These are phyloP conservation scores for Trachemys scripta DNA, from an alignment of 2,113 vertebrate species.

Conservation along the genomic window DNA sequence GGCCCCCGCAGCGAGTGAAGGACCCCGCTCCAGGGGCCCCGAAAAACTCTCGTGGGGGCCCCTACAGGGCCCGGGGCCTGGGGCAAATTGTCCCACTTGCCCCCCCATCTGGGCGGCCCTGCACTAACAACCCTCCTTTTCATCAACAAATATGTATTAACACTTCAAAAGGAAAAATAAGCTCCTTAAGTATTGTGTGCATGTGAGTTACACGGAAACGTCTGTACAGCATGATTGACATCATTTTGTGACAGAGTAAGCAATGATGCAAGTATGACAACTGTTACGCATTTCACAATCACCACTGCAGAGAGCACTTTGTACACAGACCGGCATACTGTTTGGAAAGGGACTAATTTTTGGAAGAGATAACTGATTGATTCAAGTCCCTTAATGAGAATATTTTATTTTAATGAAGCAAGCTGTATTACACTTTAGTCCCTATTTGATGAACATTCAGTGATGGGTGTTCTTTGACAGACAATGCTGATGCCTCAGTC, in stretches of 20 bases:
- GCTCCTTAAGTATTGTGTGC: neutral
- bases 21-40: too few species aligned
- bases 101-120: too few species aligned
- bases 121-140: neutral
- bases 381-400: conserved; percentile 20
- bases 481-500: conserved; percentile 5
- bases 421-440: conserved; percentile 4
- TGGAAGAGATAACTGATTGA: conserved; percentile 26
- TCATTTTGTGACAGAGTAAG: conserved; percentile 43
- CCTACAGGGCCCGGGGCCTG: too few species aligned
- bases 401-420: conserved; percentile 25
- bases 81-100: too few species aligned
- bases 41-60: too few species aligned
- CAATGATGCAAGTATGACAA: conserved; percentile 29
- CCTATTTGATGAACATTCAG: neutral
- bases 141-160: neutral
- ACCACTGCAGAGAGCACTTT: conserved; percentile 36
- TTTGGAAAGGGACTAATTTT: conserved; percentile 5
- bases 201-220: fast-evolving
- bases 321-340: neutral
- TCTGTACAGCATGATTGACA: neutral
- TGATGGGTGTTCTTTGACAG: neutral
- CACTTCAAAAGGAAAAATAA: conserved; percentile 21
- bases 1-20: too few species aligned
- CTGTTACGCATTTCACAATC: conserved; percentile 16